Conservation (phyloP, 1,140 invertebrate genomes). For the Drosophila takahashii region DNA sequence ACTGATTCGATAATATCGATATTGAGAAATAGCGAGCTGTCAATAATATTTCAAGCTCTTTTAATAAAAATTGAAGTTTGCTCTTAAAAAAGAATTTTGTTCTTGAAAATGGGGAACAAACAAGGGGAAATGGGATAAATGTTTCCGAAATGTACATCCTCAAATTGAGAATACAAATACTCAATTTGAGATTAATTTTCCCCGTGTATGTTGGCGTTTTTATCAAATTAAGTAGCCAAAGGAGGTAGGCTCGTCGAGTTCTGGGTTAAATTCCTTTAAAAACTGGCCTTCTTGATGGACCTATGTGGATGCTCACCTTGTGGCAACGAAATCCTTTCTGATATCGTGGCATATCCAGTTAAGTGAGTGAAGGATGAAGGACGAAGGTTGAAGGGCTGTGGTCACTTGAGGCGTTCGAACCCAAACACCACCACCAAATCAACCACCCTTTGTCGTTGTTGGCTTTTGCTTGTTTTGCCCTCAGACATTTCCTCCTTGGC, state of each 20-base stretch:
- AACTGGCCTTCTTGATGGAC: conserved; percentile 75
- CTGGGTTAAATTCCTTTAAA: conserved; percentile 8
- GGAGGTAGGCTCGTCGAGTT: conserved; percentile 3
- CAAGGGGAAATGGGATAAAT: too few species aligned
- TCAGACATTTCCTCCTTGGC: conserved; percentile 61
- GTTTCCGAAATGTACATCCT: too few species aligned
- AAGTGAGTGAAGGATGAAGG: conserved; percentile 1
- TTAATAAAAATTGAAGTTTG: too few species aligned
- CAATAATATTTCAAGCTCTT: too few species aligned
- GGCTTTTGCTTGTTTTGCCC: conserved; percentile 49
- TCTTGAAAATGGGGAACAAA: too few species aligned
- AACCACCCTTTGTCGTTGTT: conserved; percentile 1
- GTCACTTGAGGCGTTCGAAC: conserved; percentile 41
- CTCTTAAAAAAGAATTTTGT: too few species aligned
- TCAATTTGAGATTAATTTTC: too few species aligned
- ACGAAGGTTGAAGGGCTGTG: conserved; percentile 20
- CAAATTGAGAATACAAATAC: too few species aligned
- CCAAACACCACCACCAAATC: not conserved
- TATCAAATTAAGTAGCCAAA: conserved; percentile 81
- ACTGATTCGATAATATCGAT: too few species aligned
- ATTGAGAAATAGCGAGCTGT: too few species aligned
- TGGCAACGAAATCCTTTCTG: not conserved
- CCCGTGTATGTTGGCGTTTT: conserved; percentile 55
- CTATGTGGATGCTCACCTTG: not conserved
- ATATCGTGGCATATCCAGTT: conserved; percentile 11